Evolutionary conservation across 2,888 invertebrate genomes (phyloP).

Genomic region (Parapristionchus giblindavisi): DNA sequence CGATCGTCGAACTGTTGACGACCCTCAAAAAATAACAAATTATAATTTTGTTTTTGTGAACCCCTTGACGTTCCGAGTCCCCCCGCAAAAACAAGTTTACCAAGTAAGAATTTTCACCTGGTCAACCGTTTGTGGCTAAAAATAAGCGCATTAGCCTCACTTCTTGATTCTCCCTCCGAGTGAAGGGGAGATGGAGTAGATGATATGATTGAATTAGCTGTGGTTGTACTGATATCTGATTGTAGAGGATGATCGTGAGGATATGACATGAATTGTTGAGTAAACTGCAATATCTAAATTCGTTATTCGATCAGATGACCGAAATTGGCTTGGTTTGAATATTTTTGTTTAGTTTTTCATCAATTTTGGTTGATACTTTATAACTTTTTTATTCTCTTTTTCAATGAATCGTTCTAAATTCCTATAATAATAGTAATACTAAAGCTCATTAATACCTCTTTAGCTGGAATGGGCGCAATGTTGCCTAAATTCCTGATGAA

Average conservation of each 20-base stretch:
- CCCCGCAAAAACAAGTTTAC: background rate
- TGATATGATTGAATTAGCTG: background rate
- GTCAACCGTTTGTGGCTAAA: background rate
- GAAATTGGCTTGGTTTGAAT: too few relatives aligned
- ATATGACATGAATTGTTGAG: background rate
- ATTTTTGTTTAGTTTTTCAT: too few relatives aligned
- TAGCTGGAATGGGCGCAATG: conserved; percentile 16
- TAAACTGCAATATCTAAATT: background rate
- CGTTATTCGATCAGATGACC: too few relatives aligned
- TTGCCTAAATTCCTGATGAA: conserved; percentile 17
- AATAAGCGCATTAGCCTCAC: too few relatives aligned
- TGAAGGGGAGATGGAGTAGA: background rate
- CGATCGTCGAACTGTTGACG: background rate
- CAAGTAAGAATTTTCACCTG: background rate
- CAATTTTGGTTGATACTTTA: background rate
- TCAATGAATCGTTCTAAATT: too few relatives aligned
- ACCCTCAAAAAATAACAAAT: background rate
- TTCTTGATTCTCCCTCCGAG: background rate
- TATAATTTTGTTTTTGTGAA: too few relatives aligned
- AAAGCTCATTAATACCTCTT: conserved; percentile 21
- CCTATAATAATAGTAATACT: too few relatives aligned
- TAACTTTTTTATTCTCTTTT: background rate
- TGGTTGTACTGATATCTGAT: background rate
- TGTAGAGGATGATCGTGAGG: background rate
- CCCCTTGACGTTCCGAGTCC: too few relatives aligned